phyloP scores from a whole-genome alignment of 2,797 vertebrate genomes.

The Strix occidentalis region DNA sequence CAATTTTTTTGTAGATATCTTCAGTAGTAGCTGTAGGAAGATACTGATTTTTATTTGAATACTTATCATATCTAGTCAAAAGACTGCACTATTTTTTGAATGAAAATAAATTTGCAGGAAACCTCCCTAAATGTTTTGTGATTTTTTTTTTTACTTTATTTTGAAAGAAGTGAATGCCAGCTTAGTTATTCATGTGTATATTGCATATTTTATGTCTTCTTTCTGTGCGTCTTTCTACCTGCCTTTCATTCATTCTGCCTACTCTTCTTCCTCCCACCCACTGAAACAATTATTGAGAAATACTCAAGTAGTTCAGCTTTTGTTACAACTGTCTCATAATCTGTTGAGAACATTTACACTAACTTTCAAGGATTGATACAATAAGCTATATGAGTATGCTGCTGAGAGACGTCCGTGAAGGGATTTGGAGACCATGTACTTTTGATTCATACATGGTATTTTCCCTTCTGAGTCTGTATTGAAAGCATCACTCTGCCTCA shows the following conservation, averaged over 20 bases:
- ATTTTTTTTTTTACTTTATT: background rate
- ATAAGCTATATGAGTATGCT: background rate
- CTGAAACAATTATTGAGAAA: background rate
- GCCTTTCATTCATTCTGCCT: background rate
- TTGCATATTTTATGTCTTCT: background rate
- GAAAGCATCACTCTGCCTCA: background rate
- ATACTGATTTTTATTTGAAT: slow-evolving; percentile 30
- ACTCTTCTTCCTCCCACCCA: background rate
- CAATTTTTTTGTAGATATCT: background rate
- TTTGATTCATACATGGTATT: background rate
- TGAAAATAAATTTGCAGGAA: background rate
- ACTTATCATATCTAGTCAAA: slow-evolving; percentile 14
- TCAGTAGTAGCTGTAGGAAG: slow-evolving; percentile 6
- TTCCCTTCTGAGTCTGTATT: background rate
- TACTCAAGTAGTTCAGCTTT: background rate
- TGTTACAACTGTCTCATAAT: background rate
- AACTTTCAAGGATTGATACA: background rate
- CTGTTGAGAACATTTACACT: background rate
- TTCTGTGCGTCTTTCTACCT: background rate
- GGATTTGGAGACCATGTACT: background rate
- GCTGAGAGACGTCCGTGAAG: background rate
- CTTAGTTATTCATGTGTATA: background rate
- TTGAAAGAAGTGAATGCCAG: background rate
- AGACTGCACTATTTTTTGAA: background rate
- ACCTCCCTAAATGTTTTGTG: background rate